Base-by-base conservation (phyloP, 2,113 vertebrate species). In the Phalacrocorax brasilianus region DNA sequence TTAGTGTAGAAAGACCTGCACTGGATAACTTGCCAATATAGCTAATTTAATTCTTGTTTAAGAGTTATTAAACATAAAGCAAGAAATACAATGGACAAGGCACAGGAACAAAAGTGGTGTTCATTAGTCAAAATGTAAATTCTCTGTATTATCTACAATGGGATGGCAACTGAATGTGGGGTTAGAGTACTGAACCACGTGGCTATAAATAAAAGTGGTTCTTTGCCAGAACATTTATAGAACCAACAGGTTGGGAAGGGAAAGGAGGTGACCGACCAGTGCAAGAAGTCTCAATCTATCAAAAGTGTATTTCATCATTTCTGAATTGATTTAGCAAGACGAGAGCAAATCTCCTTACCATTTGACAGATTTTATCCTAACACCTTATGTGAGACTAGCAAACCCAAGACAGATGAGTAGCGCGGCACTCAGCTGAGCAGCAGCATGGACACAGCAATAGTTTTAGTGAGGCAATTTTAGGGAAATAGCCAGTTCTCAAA, bases 401-500 rank as follows among this genome's bases (percentile, higher is more conserved):
- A 82, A 87, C 45, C 58, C 84, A 53, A 70, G 91, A 85, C 70
- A 61, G 84, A 85, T 87, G 94, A 92, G 86, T 32, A 53, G 58
- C 0, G 1, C 26, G 32, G 77, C 73, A 22, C 68, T 91, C 80
- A 72, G 12, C 61, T 68, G 73, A 84, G 68, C 76, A 92, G 70
- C 79, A 72, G 70, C 84, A 47, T 58, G 66, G 93, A 26, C 40
- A 26, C 72, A 32, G 89, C 72, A 33, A 47, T 16, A 13, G 62
- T 27, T 88, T 75, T 68, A 88, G 77, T 73, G 24, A 89, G 81
- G 91, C 84, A 93, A 87, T 97, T 95, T 85, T 47, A 73, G 73
- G 91, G 80, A 91, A 95, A 92, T 87, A 81, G 9, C 61, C 61
- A 71, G 68, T 78, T 88, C 79, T 95, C 84, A 85, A 92, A 84